Conservation (phyloP, 2,113 vertebrate genomes). For the Muscicapa adusta region DNA sequence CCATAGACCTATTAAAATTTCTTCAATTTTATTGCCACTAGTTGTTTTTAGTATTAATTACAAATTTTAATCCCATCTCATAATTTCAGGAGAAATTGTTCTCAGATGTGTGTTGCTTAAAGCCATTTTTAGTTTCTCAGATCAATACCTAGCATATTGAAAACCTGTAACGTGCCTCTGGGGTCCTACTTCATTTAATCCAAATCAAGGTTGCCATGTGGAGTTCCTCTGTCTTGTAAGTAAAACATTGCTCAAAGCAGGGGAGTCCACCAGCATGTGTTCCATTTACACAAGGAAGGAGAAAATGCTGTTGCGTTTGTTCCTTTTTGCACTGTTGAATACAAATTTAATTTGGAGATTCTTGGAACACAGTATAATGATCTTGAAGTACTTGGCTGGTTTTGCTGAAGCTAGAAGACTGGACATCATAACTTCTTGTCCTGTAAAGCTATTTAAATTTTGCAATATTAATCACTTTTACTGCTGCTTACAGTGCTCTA, state of each 20-base stretch:
- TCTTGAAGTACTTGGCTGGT: neutral
- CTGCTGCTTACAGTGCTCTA: neutral
- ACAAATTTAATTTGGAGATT: neutral
- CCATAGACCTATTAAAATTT: neutral
- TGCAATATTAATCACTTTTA: neutral
- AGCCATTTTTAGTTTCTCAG: conserved; percentile 65
- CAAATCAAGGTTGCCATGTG: conserved; percentile 65
- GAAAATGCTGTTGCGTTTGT: conserved; percentile 45
- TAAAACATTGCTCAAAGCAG: conserved; percentile 49
- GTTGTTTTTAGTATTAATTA: neutral
- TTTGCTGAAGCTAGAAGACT: neutral
- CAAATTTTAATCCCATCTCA: conserved; percentile 26
- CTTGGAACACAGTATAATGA: conserved; percentile 41
- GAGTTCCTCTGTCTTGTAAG: conserved; percentile 70
- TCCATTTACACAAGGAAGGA: conserved; percentile 35
- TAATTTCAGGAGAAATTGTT: conserved; percentile 38
- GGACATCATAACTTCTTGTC: neutral
- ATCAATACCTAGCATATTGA: conserved; percentile 58
- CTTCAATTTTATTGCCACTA: neutral
- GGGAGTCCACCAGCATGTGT: conserved; percentile 61
- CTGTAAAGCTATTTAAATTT: neutral
- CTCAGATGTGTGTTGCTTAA: conserved; percentile 39
- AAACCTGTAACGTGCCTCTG: conserved; percentile 56
- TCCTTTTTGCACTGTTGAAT: conserved; percentile 12
- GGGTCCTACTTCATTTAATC: conserved; percentile 63